Conservation (phyloP, 1,140 invertebrate genomes). For the Drosophila pallidifrons region DNA sequence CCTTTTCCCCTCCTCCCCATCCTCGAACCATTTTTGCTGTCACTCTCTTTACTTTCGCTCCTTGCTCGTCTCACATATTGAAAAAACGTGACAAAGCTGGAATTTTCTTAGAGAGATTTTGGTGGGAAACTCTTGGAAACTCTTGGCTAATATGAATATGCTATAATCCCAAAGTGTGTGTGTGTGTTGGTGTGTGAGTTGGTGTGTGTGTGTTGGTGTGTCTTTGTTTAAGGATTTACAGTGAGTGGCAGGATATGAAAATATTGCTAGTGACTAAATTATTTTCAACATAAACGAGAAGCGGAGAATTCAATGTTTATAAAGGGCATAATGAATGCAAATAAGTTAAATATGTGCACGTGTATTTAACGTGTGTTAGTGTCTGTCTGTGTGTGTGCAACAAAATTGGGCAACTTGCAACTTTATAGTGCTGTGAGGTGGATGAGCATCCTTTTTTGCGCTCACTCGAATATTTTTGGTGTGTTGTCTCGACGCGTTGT, state of each 20-base stretch:
- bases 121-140: background rate
- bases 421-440: conserved; percentile 44
- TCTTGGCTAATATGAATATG: conserved; percentile 2
- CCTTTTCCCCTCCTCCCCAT: background rate
- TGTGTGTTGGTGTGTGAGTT: background rate
- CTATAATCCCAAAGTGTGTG: background rate
- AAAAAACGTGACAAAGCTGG: conserved; percentile 14
- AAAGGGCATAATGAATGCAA: conserved; percentile 44
- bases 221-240: background rate
- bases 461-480: conserved; percentile 2
- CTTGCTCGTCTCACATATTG: background rate
- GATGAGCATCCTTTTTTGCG: background rate
- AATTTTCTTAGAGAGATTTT: conserved; percentile 4
- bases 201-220: background rate
- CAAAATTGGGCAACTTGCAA: conserved; percentile 54
- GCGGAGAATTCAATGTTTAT: conserved; percentile 3
- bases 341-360: conserved; percentile 29
- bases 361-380: background rate
- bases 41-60: background rate
- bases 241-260: conserved; percentile 6
- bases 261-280: conserved; percentile 4
- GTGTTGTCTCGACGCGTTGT: conserved; percentile 8
- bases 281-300: background rate
- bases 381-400: conserved; percentile 28
- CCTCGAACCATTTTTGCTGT: background rate